These are phyloP conservation scores for Apocrypta bakeri DNA, from an alignment of 1,140 invertebrate species.

Conservation along the genomic window DNA sequence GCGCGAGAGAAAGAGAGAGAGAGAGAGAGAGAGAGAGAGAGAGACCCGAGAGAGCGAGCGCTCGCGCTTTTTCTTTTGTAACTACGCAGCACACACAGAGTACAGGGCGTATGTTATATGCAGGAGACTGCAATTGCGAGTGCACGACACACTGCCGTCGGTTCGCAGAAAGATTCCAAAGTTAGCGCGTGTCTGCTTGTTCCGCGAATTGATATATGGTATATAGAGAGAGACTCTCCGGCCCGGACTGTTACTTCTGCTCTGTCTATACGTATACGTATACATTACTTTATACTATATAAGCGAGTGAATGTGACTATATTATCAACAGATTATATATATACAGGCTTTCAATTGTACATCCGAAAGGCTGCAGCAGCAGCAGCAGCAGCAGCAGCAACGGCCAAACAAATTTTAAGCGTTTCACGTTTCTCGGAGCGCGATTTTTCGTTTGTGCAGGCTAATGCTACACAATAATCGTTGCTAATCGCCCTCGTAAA, in stretches of 20 bases:
- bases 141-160: neutral
- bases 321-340: too few relatives aligned
- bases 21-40: constrained; percentile 15
- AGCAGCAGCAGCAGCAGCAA: too few relatives aligned
- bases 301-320: too few relatives aligned
- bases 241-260: neutral
- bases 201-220: constrained; percentile 16
- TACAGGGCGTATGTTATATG: too few relatives aligned
- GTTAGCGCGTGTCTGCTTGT: constrained; percentile 33
- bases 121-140: constrained; percentile 13
- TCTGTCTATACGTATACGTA: neutral
- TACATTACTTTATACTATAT: too few relatives aligned
- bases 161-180: constrained; percentile 45
- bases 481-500: too few relatives aligned
- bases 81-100: neutral
- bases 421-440: too few relatives aligned
- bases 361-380: too few relatives aligned
- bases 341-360: too few relatives aligned
- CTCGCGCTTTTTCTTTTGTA: constrained; percentile 26
- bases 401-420: too few relatives aligned
- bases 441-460: too few relatives aligned
- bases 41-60: neutral
- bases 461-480: too few relatives aligned
- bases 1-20: neutral
- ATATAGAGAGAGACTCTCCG: neutral